These are phyloP conservation scores for Taxidea taxus DNA, from an alignment of 2,113 vertebrate genomes.

Conservation along the genomic window DNA sequence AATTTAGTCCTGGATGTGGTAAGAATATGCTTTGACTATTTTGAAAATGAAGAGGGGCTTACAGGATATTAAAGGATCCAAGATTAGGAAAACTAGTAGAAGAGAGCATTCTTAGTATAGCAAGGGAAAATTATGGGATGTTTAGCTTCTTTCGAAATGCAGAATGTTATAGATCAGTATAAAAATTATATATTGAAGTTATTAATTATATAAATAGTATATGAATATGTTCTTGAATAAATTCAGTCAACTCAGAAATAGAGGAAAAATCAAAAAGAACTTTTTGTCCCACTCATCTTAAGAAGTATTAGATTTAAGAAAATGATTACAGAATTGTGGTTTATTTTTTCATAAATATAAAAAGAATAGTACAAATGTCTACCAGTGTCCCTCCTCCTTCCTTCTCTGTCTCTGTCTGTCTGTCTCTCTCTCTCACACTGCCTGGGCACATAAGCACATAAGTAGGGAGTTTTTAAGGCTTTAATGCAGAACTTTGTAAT, in stretches of 20 bases:
- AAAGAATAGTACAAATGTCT: neutral
- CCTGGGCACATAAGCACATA: neutral
- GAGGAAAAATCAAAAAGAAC: neutral
- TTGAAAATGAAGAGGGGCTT: neutral
- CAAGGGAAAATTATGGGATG: neutral
- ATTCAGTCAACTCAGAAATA: neutral
- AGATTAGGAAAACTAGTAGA: neutral
- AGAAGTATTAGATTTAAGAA: neutral
- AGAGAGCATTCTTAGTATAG: neutral
- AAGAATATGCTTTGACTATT: neutral
- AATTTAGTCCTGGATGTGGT: neutral
- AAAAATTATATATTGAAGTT: neutral
- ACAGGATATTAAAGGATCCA: neutral
- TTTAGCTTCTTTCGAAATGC: conserved; percentile 19
- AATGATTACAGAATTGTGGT: neutral
- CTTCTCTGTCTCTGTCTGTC: too few species aligned
- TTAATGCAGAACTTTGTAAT: neutral
- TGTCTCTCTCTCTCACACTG: too few species aligned
- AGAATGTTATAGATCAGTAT: neutral
- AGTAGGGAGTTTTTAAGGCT: neutral
- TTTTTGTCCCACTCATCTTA: neutral
- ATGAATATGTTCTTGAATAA: neutral
- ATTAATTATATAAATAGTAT: neutral
- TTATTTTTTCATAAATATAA: neutral
- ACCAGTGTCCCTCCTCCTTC: neutral